These are phyloP conservation scores for Aphrophora alni DNA, from an alignment of 2,888 invertebrate genomes.

Conservation along the genomic window DNA sequence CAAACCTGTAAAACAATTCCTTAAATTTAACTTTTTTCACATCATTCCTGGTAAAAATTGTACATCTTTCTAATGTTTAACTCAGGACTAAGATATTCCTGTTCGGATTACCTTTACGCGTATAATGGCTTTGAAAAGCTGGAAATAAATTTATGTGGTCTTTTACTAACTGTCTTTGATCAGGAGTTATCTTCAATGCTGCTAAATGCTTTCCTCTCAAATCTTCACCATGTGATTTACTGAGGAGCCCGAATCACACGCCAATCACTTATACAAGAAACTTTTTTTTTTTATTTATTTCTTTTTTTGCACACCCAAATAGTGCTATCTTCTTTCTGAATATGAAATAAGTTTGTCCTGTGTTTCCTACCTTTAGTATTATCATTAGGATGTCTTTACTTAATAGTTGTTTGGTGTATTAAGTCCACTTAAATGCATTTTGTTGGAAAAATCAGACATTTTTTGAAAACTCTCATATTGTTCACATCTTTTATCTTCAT, in stretches of 20 bases:
- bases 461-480: slow-evolving; percentile 18
- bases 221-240: slow-evolving; percentile 18
- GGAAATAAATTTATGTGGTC: slow-evolving; percentile 25
- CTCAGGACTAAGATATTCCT: slow-evolving; percentile 4
- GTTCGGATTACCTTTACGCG: slow-evolving; percentile 15
- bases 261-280: slow-evolving; percentile 14
- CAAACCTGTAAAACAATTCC: background rate
- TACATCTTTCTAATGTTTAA: slow-evolving; percentile 26
- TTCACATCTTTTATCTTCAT: slow-evolving; percentile 19
- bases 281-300: background rate
- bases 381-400: background rate
- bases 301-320: slow-evolving; percentile 16
- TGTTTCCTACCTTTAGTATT: background rate
- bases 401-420: slow-evolving; percentile 9
- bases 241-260: slow-evolving; percentile 9
- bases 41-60: slow-evolving; percentile 9
- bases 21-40: background rate
- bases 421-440: slow-evolving; percentile 24
- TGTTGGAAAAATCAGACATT: slow-evolving; percentile 11
- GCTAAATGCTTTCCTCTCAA: slow-evolving; percentile 23
- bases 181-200: background rate
- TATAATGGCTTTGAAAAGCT: slow-evolving; percentile 11
- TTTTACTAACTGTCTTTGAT: background rate
- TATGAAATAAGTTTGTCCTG: slow-evolving; percentile 10
- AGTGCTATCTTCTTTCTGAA: slow-evolving; percentile 9